Base-by-base conservation (phyloP, 2,888 invertebrate species). In the Luffia ferchaultella region DNA sequence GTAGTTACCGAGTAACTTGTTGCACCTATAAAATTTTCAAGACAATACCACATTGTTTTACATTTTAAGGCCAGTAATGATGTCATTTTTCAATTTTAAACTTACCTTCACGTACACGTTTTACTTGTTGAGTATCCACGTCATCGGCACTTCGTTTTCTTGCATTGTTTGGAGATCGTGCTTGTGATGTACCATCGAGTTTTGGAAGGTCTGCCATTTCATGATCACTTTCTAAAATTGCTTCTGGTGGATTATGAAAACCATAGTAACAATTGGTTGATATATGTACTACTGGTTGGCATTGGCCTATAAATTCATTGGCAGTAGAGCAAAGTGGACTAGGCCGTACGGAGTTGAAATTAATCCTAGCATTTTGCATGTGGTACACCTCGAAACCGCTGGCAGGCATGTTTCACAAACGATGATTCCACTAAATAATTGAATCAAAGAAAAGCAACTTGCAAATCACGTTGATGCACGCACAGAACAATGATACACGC, bases 191-290 rank as follows among this genome's bases (percentile, higher is more conserved):
- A n/a, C 52, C 58, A 40, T 57, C 57, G 51, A 58, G 57, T 43
- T 67, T 61, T 51, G 67, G 60, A 45, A 53, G 53, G 55, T 79
- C 79, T 48, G 65, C 55, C 80, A 82, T 83, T 68, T 84, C 83
- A 64, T 74, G 77, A 69, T 78, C 78, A 45, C 46, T 49, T 12
- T 42, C 46, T 40, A 61, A 58, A 66, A 60, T 51, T 57, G 55
- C 53, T 58, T 66, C 59, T 12, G 62, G 61, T 20, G 60, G 49
- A 54, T 74, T 69, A 51, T 85, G 83, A 63, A 73, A 85, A 49
- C 86, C 86, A 56, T 86, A 85, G 60, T 85, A 86, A 59, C 82
- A 82, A 65, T 85, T 85, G 45, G 76, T 79, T 46, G 85, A 85
- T 61, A 85, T 70, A 61, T 80, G 80, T 57, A 83, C n/a, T n/a